Conservation (phyloP, 2,888 invertebrate genomes). For the Calliphora vomitoria region DNA sequence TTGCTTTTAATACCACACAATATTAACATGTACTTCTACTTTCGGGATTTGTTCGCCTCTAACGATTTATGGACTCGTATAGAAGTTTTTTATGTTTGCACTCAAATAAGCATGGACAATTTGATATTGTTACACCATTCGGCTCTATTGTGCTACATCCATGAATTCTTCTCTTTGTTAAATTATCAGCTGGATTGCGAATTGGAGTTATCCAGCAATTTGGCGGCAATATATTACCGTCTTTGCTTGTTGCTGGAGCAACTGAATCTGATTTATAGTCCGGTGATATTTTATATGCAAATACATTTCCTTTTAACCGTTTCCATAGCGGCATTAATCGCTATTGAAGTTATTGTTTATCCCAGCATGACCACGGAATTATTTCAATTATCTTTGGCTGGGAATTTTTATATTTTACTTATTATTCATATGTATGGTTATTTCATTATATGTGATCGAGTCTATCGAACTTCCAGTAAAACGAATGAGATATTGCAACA, state of each 20-base stretch:
- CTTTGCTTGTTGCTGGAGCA: neutral
- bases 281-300: conserved; percentile 6
- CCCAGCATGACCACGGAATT: neutral
- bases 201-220: neutral
- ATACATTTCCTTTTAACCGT: conserved; percentile 15
- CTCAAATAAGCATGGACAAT: conserved; percentile 4
- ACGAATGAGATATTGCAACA: neutral
- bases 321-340: neutral
- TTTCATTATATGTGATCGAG: conserved; percentile 27
- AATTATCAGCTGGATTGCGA: neutral
- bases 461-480: neutral
- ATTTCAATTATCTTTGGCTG: conserved; percentile 4
- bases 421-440: conserved; percentile 14
- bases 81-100: neutral
- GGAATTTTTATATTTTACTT: conserved; percentile 12
- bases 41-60: neutral
- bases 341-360: neutral
- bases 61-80: neutral
- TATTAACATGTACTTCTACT: neutral
- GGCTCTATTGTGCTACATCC: neutral
- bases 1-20: neutral
- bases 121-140: conserved; percentile 35
- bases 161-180: conserved; percentile 1
- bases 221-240: neutral
- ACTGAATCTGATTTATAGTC: conserved; percentile 22